A percentile compares a stretch with the other conserved stretches of the same genome.
phyloP scores from a whole-genome alignment of 1,140 invertebrate species.

The Polyergus mexicanus region DNA sequence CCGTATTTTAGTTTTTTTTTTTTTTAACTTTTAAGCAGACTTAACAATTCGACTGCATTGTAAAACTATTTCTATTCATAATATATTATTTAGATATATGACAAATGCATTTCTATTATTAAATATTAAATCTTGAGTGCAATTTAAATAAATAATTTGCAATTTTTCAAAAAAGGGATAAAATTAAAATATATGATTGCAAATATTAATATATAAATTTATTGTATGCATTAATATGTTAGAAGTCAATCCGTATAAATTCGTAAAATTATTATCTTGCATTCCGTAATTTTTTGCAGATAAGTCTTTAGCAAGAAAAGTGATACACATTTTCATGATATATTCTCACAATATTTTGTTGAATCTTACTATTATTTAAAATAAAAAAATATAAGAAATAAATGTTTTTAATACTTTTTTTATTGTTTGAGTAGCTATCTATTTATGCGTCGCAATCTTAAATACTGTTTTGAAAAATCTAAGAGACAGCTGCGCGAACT shows the following conservation, averaged over 20 bases:
- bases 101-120: not conserved
- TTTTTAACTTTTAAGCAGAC: no score
- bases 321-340: not conserved
- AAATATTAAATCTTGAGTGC: not conserved
- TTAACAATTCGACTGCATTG: no score
- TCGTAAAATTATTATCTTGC: not conserved
- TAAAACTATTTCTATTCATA: no score
- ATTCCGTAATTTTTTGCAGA: not conserved
- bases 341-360: not conserved
- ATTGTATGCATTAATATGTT: constrained; percentile 1
- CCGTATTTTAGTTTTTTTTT: no score
- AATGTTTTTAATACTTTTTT: not conserved
- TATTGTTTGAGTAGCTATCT: not conserved
- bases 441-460: not conserved
- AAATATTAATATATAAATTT: not conserved
- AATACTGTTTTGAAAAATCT: not conserved
- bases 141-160: not conserved
- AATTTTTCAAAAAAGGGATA: not conserved
- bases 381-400: not conserved
- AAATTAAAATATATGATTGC: not conserved
- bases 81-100: no score
- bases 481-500: not conserved
- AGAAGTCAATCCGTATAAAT: not conserved
- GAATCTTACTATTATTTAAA: not conserved
- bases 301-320: not conserved